Conservation (phyloP, 1,140 invertebrate species). For the Glossosoma conforme region DNA sequence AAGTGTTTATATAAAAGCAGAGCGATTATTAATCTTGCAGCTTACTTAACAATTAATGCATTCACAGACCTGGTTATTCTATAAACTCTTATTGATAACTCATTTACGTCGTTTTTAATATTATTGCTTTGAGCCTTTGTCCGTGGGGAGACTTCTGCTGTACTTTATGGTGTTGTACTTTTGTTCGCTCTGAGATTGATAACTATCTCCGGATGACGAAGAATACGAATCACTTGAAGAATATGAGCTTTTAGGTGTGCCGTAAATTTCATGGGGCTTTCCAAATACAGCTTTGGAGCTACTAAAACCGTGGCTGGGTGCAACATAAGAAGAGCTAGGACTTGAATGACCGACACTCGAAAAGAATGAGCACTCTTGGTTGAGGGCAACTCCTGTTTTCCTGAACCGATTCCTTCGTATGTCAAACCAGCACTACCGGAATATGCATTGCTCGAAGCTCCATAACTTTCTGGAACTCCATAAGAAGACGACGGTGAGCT, state of each 20-base stretch:
- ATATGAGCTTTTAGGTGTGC: conserved; percentile 12
- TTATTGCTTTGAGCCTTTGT: conserved; percentile 14
- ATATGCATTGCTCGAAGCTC: conserved; percentile 10
- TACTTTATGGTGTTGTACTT: conserved; percentile 30
- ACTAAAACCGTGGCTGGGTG: conserved; percentile 6
- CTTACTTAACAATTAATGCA: conserved; percentile 1
- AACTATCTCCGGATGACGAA: conserved; percentile 11
- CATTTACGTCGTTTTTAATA: conserved; percentile 1
- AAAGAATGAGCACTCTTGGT: conserved; percentile 2
- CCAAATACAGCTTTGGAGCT: conserved; percentile 8
- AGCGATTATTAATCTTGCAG: background rate
- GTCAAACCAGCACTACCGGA: conserved; percentile 15
- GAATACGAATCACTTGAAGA: conserved; percentile 10
- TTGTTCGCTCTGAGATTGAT: conserved; percentile 13
- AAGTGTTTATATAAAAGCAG: no score
- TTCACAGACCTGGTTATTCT: conserved; percentile 8
- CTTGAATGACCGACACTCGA: background rate
- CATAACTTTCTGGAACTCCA: conserved; percentile 4
- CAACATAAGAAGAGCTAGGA: conserved; percentile 9
- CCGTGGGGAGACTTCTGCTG: conserved; percentile 20
- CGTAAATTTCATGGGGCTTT: conserved; percentile 16
- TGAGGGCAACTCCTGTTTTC: conserved; percentile 19
- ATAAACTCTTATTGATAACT: conserved; percentile 2
- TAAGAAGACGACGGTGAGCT: conserved; percentile 11
- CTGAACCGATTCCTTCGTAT: conserved; percentile 15